A percentile compares a stretch with the other conserved stretches of the same genome.
phyloP scores from a whole-genome alignment of 2,797 vertebrate species.

The Lutjanus argentimaculatus region DNA sequence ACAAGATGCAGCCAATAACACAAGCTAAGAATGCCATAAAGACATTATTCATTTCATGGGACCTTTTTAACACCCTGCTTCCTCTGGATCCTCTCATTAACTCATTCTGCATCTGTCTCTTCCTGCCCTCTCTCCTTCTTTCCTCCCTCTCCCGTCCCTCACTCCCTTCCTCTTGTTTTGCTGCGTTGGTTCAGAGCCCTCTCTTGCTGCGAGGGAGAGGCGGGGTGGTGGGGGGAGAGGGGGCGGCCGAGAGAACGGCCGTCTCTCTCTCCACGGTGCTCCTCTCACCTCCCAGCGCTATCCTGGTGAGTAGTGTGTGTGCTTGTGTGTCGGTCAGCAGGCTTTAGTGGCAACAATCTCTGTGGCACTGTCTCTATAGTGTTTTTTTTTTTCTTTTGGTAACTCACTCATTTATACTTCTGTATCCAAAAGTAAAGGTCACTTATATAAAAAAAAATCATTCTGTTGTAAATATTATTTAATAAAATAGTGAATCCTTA shows the following conservation, averaged over 20 bases:
- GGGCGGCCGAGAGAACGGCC: constrained; percentile 87
- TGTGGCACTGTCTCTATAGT: constrained; percentile 63
- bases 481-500: not conserved
- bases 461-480: not conserved
- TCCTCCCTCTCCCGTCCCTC: constrained; percentile 75
- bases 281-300: constrained; percentile 90
- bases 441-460: not conserved
- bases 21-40: not conserved
- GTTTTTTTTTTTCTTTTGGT: not conserved
- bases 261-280: constrained; percentile 89
- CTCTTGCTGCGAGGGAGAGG: constrained; percentile 89
- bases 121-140: constrained; percentile 82
- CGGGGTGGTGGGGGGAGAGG: constrained; percentile 89
- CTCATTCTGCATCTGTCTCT: constrained; percentile 85
- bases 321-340: constrained; percentile 78
- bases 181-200: constrained; percentile 89
- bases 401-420: not conserved
- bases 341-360: constrained; percentile 70
- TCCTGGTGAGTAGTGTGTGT: constrained; percentile 88
- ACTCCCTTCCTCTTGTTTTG: constrained; percentile 79
- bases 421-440: not conserved
- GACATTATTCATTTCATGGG: constrained; percentile 75
- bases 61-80: constrained; percentile 84
- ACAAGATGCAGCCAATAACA: constrained; percentile 14
- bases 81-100: constrained; percentile 85